A percentile compares a stretch with the other conserved stretches of the same genome.
These are phyloP conservation scores for Danio albolineatus DNA, from an alignment of 2,797 vertebrate genomes.

Conservation along the genomic window DNA sequence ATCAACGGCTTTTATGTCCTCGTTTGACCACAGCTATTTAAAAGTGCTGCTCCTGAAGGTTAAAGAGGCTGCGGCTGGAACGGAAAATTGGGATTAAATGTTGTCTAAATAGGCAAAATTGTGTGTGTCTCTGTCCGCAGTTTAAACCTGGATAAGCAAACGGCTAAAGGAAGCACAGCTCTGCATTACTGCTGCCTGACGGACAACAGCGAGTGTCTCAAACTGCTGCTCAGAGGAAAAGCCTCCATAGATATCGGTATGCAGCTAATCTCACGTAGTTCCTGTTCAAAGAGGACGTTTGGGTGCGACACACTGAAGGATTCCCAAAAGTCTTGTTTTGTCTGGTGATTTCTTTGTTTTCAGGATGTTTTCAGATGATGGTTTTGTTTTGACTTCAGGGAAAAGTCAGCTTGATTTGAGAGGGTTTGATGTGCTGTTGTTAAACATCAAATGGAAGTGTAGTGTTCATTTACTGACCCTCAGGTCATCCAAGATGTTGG, in stretches of 20 bases:
- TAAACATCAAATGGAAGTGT: too few relatives aligned
- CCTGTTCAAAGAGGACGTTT: slow-evolving; percentile 7
- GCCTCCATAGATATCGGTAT: slow-evolving; percentile 96
- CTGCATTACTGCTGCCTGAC: slow-evolving; percentile 98
- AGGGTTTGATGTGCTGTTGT: slow-evolving; percentile 36
- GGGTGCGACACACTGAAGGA: not conserved
- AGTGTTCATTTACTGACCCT: too few relatives aligned
- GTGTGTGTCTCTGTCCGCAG: slow-evolving; percentile 68
- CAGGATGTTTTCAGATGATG: slow-evolving; percentile 25
- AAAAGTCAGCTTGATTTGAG: slow-evolving; percentile 46
- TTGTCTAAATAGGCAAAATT: not conserved
- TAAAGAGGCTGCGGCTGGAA: not conserved
- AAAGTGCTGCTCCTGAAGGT: slow-evolving; percentile 4
- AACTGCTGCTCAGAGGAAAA: slow-evolving; percentile 95
- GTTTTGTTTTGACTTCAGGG: slow-evolving; percentile 35
- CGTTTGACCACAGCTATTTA: too few relatives aligned
- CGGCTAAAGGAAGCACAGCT: slow-evolving; percentile 94
- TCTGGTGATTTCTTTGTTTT: slow-evolving; percentile 20
- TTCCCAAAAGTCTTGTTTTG: slow-evolving; percentile 22
- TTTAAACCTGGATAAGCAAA: slow-evolving; percentile 96
- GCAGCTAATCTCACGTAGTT: slow-evolving; percentile 22
- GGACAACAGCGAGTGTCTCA: slow-evolving; percentile 97
- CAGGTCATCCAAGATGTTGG: too few relatives aligned
- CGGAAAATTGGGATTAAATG: not conserved
- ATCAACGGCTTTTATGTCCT: too few relatives aligned